These are phyloP conservation scores for Phrynosoma platyrhinos DNA, from an alignment of 2,113 vertebrate species.

Conservation along the genomic window DNA sequence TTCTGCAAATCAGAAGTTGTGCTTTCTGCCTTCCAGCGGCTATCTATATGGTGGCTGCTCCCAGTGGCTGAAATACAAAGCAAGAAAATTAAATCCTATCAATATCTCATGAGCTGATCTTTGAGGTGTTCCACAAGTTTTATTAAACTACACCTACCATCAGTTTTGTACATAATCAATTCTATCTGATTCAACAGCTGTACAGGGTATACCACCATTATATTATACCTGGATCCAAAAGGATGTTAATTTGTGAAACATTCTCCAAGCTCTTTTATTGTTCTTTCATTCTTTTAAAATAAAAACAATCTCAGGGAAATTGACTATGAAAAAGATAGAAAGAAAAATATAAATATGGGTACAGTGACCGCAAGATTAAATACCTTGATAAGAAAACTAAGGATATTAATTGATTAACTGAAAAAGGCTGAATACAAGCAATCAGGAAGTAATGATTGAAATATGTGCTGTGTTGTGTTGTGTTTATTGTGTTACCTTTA, in stretches of 20 bases:
- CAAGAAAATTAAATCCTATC: neutral
- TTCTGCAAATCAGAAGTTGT: conserved; percentile 64
- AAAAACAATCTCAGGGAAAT: neutral
- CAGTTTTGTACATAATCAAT: fast-evolving
- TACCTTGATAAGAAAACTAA: no score
- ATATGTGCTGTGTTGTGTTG: no score
- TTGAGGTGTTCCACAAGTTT: neutral
- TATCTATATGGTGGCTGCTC: conserved; percentile 37
- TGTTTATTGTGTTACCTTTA: no score
- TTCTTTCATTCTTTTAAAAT: neutral
- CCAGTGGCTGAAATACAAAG: conserved; percentile 49
- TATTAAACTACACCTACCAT: conserved; percentile 9
- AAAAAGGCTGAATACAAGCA: no score
- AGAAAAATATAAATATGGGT: no score
- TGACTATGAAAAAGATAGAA: no score
- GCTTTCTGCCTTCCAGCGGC: conserved; percentile 1
- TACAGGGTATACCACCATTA: fast-evolving
- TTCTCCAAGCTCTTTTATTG: neutral
- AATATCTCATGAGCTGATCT: neutral
- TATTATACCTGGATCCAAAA: neutral
- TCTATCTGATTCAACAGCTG: fast-evolving
- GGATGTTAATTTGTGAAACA: neutral
- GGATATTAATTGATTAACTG: no score
- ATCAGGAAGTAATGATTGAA: no score
- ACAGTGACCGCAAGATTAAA: no score